Base-by-base conservation (phyloP, 2,888 invertebrate species). In the Xylophagus ater region DNA sequence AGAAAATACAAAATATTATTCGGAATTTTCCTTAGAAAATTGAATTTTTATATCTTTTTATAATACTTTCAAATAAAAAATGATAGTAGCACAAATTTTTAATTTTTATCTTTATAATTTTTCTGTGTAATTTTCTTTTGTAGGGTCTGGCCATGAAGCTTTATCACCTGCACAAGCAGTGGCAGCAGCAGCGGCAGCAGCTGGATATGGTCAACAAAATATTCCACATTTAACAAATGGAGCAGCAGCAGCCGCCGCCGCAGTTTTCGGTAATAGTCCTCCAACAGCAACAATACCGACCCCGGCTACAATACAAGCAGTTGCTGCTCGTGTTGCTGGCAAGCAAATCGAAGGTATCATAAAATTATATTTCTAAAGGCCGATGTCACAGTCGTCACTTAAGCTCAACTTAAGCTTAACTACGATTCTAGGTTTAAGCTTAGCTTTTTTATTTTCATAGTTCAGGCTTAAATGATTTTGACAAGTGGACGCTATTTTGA, bases 281-380 rank as follows among this genome's bases (percentile, higher is more conserved):
- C 72, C 76, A 41, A 70, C 74, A 39, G 67, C 72, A 48, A 70
- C 74, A 40, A 68, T 72, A 48, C 69, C 60, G 50, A 47, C 69
- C 46, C 71, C 72, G 41, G 78, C 80, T 48, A 72, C 79, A 45
- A n/a, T n/a, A n/a, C n/a, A n/a, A n/a, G 78, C 80, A 31, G 77
- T 81, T 28, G 76, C 83, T 25, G 81, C 81, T 17, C 80, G 81
- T 5, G 83, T 83, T 34, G 82, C 84, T 46, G 85, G 84, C 45
- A 92, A 92, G 65, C 93, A 94, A 68, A 83, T 90, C 55, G 93
- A 94, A 74, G 85, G 81, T 81, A 63, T n/a, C n/a, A n/a, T n/a
- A n/a, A n/a, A n/a, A n/a, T n/a, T n/a, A n/a, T n/a, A n/a, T n/a
- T n/a, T n/a, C n/a, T n/a, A n/a, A n/a, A n/a, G n/a, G n/a, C n/a